Evolutionary conservation across 1,140 invertebrate genomes (phyloP), one percentile per base, ranked within the genome.

Genomic region (Leptinotarsa lineolata): DNA sequence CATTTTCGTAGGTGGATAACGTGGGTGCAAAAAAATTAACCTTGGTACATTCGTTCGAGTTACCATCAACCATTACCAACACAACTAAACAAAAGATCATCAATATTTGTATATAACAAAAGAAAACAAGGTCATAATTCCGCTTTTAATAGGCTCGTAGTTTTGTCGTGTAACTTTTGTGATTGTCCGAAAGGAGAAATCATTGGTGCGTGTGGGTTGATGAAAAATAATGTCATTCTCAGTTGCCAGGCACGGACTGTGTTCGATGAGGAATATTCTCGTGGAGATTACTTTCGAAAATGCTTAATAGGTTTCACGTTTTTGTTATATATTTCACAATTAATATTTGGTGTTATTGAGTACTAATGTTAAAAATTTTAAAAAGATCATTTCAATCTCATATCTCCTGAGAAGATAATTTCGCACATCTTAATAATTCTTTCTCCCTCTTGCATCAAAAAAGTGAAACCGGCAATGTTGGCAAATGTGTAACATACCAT

Each of bases 81-180:
- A 54, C 48, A 54, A 16, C 48, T 54, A 54, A 54, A 54, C 48
- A 54, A 54, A 54, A 54, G 48, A 54, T 54, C 48, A 54, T 54
- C 48, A 54, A 54, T 54, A 54, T 54, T 16, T 54, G 48, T 18
- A 54, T 54, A 54, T 54, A 54, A 54, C 16, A 54, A 54, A 54
- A 54, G 48, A 4, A 54, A 54, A 54, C 48, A 54, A 54, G 48
- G 48, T 54, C 48, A 54, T 54, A 54, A 54, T 54, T 54, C n/a
- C 48, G 48, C 15, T 54, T 15, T 54, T 54, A 54, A 54, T 54
- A 18, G 48, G 48, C 48, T 54, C 48, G 15, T 54, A 54, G 48
- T 54, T 54, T 18, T 54, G 48, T 54, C 13, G 15, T 54, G 48
- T 54, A 54, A 54, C n/a, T 54, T 54, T 54, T 54, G 48, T 54